Conservation (phyloP, 64 coral and sea anemone genomes). For the Trachythela sp. region DNA sequence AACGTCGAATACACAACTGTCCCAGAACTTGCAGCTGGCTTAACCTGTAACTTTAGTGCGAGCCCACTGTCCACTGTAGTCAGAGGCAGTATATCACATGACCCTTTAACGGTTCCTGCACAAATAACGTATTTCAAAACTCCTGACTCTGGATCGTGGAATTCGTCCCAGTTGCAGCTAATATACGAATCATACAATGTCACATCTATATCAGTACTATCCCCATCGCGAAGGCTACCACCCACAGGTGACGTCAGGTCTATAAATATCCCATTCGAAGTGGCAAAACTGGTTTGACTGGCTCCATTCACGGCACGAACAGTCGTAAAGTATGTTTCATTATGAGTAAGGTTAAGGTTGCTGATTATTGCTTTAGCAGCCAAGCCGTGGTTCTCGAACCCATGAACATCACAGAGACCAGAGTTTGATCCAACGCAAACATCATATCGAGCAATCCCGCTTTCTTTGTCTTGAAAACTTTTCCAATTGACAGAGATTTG, state of each 20-base stretch:
- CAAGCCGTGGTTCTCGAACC: neutral
- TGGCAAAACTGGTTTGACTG: slow-evolving; percentile 19
- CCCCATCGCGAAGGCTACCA: slow-evolving; percentile 26
- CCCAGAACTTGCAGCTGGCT: neutral
- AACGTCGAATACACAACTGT: neutral
- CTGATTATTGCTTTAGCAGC: neutral
- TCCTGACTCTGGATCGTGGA: neutral
- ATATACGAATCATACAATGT: neutral
- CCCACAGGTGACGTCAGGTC: slow-evolving; percentile 60
- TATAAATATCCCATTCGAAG: slow-evolving; percentile 68
- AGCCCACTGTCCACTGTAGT: neutral
- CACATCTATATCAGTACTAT: neutral
- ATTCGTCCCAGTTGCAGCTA: slow-evolving; percentile 12
- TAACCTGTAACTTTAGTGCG: neutral
- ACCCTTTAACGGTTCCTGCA: neutral
- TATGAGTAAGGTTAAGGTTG: slow-evolving; percentile 63
- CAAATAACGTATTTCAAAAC: slow-evolving; percentile 10
- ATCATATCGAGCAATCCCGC: slow-evolving; percentile 57
- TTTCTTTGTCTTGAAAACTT: slow-evolving; percentile 53
- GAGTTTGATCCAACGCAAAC: slow-evolving; percentile 62
- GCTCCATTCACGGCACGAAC: slow-evolving; percentile 56
- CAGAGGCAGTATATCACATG: slow-evolving; percentile 2
- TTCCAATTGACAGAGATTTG: slow-evolving; percentile 51
- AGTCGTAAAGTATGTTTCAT: slow-evolving; percentile 67
- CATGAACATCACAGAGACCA: neutral